Base-by-base conservation (phyloP, 2,888 invertebrate genomes). In the Tenodera sinensis region DNA sequence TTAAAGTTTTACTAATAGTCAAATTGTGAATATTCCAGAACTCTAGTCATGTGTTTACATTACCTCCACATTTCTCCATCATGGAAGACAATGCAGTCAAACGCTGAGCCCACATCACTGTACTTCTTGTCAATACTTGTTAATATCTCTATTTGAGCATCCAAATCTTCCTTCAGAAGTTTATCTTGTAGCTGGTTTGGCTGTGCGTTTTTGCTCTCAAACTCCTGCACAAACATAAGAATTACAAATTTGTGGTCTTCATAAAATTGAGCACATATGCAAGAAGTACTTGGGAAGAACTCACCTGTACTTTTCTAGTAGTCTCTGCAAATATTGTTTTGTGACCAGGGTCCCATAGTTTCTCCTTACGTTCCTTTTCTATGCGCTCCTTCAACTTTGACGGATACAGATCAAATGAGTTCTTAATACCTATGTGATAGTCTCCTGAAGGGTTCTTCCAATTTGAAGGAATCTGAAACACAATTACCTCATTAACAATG, bases 71-170 rank as follows among this genome's bases (percentile, higher is more conserved):
- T 95, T 34, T 94, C 94, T n/a, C 98, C 98, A 94, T 99, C 98
- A 92, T 98, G 95, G 93, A 98, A 99, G 47, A 99, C 95, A 88
- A 99, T 95, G 94, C 98, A 98, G 93, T 99, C 99, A 93, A 97
- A 98, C 8, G 97, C 96, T 2, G 98, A 98, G 28, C 99, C 99
- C 14, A 96, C 93, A 92, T 99, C 98, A 89, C 94, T 94, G 93
- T 96, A 98, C 92, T 98, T 97, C 93, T 99, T 99, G 91, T 99
- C 99, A 86, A 96, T 94, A 90, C 94, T 95, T 91, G 96, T 97
- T 89, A 99, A 94, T 90, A 97, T 95, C 92, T 99, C 99, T 88
- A 98, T 94, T 92, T 96, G 96, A 20, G 97, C 96, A 92, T 99
- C 98, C 27, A 98, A 93, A 92, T 99, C 98, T 92, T 99, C 99